Conservation (phyloP, 2,797 vertebrate species). For the Sparidentex hasta region DNA sequence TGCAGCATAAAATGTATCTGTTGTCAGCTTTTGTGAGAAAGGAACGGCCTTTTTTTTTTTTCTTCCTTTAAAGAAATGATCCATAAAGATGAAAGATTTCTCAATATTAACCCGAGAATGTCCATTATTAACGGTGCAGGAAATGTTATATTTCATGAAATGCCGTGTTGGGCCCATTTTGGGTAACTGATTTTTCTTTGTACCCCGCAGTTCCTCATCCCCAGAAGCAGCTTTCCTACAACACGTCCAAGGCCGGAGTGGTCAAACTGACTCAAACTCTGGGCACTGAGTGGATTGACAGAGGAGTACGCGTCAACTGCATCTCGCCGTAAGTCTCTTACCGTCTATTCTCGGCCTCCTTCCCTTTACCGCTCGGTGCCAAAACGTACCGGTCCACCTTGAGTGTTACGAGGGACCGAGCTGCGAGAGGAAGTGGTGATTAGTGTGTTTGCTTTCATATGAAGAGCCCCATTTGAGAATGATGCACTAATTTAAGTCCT, state of each 20-base stretch:
- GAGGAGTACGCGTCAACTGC: conserved; percentile 88
- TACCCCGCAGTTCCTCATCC: conserved; percentile 84
- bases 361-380: conserved; percentile 1
- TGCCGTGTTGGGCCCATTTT: conserved; percentile 3
- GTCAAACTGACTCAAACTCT: conserved; percentile 90
- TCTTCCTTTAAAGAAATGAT: not conserved
- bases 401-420: conserved; percentile 36
- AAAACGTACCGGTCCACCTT: conserved; percentile 37
- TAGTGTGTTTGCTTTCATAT: conserved; percentile 75
- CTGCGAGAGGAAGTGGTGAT: conserved; percentile 59
- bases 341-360: conserved; percentile 5
- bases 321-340: conserved; percentile 88
- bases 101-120: conserved; percentile 8
- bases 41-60: conserved; percentile 2
- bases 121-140: not conserved
- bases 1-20: conserved; percentile 25
- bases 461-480: conserved; percentile 77
- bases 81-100: conserved; percentile 8
- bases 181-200: not conserved
- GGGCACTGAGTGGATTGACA: conserved; percentile 87
- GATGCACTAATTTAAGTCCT: conserved; percentile 84
- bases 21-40: conserved; percentile 32
- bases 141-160: conserved; percentile 30
- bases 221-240: conserved; percentile 90
- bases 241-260: conserved; percentile 87